Base-by-base conservation (phyloP, 1,140 invertebrate genomes). In the Riptortus pedestris region DNA sequence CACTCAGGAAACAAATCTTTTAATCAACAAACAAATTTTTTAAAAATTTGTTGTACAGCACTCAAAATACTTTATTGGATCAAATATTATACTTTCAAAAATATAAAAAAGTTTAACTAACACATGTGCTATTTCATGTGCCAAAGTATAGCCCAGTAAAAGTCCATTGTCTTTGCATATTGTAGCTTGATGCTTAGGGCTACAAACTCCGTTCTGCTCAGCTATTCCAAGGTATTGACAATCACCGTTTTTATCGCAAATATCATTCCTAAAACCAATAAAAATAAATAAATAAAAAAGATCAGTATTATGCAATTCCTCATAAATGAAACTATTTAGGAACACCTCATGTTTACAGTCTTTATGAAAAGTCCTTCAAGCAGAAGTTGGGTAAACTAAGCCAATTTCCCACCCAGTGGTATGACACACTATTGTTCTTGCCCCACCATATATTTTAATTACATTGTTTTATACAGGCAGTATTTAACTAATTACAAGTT, bases 111-210 rank as follows among this genome's bases (percentile, higher is more conserved):
- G n/a, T 48, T 20, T 18, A n/a, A 61, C 43, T 61, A n/a, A 61
- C 60, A 38, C 27, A n/a, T 61, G 60, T 20, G 33, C 60, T 14
- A 61, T 26, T 20, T 61, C n/a, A 16, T 61, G 60, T 3, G 60
- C 60, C 12, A 61, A 11, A 9, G 28, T 47, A 5, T 61, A 43
- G 4, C 60, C 60, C 60, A 48, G 16, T 26, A n/a, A 14, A 14
- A 61, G 60, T 3, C 63, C 31, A 22, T 2, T 43, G 27, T 58
- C 51, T 45, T 59, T 57, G 24, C 28, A 31, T 9, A 52, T 16
- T 1, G 31, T 14, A 0, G 63, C 51, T 48, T 57, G 63, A n/a
- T 22, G 18, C 29, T 20, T 38, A 7, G 31, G 28, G 9, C 16
- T n/a, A 33, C 51, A 58, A 2, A 20, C 22, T 11, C 60, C 60